Base-by-base conservation (phyloP, 2,888 invertebrate genomes). In the Napeogenes sylphis region DNA sequence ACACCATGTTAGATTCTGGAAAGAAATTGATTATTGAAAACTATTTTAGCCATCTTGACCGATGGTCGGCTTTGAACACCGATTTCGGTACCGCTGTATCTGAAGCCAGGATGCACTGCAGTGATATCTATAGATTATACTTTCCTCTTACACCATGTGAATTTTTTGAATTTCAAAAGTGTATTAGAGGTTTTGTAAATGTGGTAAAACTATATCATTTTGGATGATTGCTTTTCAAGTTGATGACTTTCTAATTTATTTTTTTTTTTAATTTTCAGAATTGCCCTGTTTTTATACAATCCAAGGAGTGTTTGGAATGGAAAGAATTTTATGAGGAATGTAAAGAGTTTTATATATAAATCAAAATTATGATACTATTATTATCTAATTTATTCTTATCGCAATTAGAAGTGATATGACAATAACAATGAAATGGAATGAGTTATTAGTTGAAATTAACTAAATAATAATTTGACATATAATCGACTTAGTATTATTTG, bases 61-160 rank as follows among this genome's bases (percentile, higher is more conserved):
- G 75, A 53, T 88, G 87, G 87, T 76, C 77, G 0, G 68, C 73
- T 2, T 67, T 84, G 0, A 87, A 87, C 46, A 77, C 78, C 0
- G 65, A 67, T 2, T 87, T 85, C 65, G 66, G 64, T 3, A 72
- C 71, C 0, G 73, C 78, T 0, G 75, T 85, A 64, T 6, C 70
- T 0, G 74, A 72, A 12, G 84, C 82, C 0, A 84, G 83, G 66
- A 59, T 70, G 0, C 59, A 70, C 54, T 87, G 87, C 67, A 81
- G 77, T 32, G 73, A 77, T 10, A 5, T 12, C 0, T 70, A 69
- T 14, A 64, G 72, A 51, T 14, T 68, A 30, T 65, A 62, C 2
- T 63, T 82, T 53, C 86, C 85, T 0, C 10, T 86, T 12, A 63
- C 62, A 2, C 30, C 69, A 2, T 82, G 84, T 56, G 69, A 77